phyloP scores from a whole-genome alignment of 2,113 vertebrate species.

The Elgaria multicarinata region DNA sequence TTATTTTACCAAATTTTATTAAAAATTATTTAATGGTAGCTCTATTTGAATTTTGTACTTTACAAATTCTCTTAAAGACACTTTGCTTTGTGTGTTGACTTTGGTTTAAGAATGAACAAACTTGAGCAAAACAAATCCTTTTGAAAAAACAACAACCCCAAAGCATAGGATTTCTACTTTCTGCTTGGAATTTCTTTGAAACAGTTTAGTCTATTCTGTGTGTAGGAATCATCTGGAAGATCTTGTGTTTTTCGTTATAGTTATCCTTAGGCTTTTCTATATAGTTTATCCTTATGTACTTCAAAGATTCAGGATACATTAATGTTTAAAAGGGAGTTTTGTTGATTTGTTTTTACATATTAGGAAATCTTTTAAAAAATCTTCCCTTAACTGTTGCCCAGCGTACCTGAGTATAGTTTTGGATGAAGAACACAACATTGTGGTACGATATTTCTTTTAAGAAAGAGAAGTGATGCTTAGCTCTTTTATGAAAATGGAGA shows the following conservation, averaged over 20 bases:
- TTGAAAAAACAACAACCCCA: no score
- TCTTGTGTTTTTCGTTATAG: not conserved
- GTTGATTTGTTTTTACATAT: not conserved
- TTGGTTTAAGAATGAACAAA: no score
- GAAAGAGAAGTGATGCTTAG: not conserved
- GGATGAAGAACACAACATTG: not conserved
- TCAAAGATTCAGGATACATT: not conserved
- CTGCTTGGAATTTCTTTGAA: not conserved
- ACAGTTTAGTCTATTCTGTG: not conserved
- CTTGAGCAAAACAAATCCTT: not conserved
- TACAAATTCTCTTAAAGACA: no score
- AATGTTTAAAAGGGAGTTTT: not conserved
- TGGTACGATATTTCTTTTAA: not conserved
- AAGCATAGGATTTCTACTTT: not conserved
- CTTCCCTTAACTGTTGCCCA: not conserved
- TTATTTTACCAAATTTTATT: no score
- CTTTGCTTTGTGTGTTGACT: no score
- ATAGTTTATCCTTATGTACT: no score
- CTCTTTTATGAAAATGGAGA: not conserved
- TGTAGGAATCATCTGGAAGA: not conserved
- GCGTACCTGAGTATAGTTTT: not conserved
- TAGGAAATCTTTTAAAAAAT: not conserved
- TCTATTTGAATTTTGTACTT: no score
- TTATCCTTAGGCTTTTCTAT: not conserved
- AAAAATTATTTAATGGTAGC: no score